A percentile compares a stretch with the other conserved stretches of the same genome.
Conservation (phyloP, 2,888 invertebrate genomes). For the Acleris cristana region DNA sequence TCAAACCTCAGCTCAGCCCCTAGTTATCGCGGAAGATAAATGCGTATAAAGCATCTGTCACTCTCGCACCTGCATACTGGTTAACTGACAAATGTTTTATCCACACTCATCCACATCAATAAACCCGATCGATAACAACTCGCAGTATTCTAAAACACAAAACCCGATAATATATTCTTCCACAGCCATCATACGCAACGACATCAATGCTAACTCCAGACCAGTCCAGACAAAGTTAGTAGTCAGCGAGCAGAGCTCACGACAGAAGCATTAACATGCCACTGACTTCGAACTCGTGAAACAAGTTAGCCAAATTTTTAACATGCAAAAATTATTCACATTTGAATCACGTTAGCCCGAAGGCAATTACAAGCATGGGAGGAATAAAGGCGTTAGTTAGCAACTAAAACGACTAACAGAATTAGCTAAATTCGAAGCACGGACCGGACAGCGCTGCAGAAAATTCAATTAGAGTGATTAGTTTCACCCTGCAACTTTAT, state of each 20-base stretch:
- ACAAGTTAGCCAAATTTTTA: conserved; percentile 25
- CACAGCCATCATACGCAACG: conserved; percentile 13
- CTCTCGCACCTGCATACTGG: too few species aligned
- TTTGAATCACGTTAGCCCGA: conserved; percentile 48
- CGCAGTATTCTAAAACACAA: neutral
- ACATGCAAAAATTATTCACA: conserved; percentile 40
- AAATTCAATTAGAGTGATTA: conserved; percentile 78
- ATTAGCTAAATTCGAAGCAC: conserved; percentile 74
- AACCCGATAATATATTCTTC: neutral
- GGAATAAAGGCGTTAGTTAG: conserved; percentile 65
- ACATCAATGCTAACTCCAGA: conserved; percentile 25
- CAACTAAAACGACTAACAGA: conserved; percentile 65
- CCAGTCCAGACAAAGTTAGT: conserved; percentile 33
- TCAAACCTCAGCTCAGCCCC: too few species aligned
- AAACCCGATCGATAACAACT: too few species aligned
- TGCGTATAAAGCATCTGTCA: too few species aligned
- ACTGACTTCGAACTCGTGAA: neutral
- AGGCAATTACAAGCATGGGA: conserved; percentile 57
- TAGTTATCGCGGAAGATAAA: too few species aligned
- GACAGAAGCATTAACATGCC: conserved; percentile 13
- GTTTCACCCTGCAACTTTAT: conserved; percentile 69
- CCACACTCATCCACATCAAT: too few species aligned
- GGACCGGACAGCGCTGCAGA: conserved; percentile 63
- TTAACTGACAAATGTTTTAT: too few species aligned
- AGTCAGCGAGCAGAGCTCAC: conserved; percentile 15